phyloP scores from a whole-genome alignment of 2,888 invertebrate genomes.

The Xanthorhoe spadicearia region DNA sequence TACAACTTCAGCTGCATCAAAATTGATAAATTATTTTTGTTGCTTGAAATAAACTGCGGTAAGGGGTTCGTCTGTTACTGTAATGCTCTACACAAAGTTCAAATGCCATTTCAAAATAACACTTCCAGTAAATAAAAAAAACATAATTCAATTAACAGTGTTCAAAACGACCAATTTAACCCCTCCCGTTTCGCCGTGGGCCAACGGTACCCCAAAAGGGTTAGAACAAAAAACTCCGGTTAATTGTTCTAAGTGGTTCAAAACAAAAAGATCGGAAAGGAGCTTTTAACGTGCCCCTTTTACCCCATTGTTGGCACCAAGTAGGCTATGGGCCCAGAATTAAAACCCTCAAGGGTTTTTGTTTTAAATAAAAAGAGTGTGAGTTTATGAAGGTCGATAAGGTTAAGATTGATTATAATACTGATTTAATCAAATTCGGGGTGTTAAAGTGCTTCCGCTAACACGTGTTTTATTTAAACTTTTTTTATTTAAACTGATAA shows the following conservation, averaged over 20 bases:
- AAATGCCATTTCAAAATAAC: too few relatives aligned
- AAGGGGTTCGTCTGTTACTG: too few relatives aligned
- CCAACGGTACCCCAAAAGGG: slow-evolving; percentile 31
- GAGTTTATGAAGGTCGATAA: slow-evolving; percentile 28
- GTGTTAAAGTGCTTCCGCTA: slow-evolving; percentile 12
- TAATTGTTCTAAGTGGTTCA: slow-evolving; percentile 73
- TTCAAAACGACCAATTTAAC: slow-evolving; percentile 19
- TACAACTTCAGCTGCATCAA: too few relatives aligned
- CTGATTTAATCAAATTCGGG: slow-evolving; percentile 18
- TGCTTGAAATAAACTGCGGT: too few relatives aligned
- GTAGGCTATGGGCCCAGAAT: slow-evolving; percentile 51
- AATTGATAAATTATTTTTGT: too few relatives aligned
- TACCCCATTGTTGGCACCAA: slow-evolving; percentile 49
- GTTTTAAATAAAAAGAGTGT: slow-evolving; percentile 14
- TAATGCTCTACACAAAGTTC: too few relatives aligned
- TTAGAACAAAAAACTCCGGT: slow-evolving; percentile 52
- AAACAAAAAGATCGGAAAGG: slow-evolving; percentile 58
- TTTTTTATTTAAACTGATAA: not conserved
- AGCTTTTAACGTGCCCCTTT: slow-evolving; percentile 57
- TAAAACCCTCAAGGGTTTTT: slow-evolving; percentile 37
- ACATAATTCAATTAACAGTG: slow-evolving; percentile 29
- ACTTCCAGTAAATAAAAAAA: too few relatives aligned
- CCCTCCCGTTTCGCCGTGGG: slow-evolving; percentile 18
- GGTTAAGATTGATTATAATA: slow-evolving; percentile 15
- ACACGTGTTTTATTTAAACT: too few relatives aligned